Evolutionary conservation across 2,888 invertebrate genomes (phyloP), one percentile per base, ranked within the genome.

Genomic region (Abrostola tripartita): DNA sequence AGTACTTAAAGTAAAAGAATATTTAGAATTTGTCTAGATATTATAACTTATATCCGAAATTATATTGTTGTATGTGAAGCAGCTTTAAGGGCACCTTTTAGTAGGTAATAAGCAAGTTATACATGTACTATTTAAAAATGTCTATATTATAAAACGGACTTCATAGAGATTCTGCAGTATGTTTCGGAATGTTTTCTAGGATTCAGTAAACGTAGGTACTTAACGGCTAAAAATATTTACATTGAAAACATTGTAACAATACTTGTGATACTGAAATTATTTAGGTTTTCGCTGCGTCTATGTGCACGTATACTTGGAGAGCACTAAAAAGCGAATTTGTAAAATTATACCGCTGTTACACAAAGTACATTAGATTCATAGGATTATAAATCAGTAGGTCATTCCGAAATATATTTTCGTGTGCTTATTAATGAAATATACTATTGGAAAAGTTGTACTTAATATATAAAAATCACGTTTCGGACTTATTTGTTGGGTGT

Each of bases 401-500:
- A 83, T 83, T 84, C 78, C 83, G 82, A 85, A 84, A 81, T 80
- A 85, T 87, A 87, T 87, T 86, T 87, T 87, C 74, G 77, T 86
- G 85, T 87, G 85, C 84, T 86, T 85, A 79, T 81, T 73, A 82
- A 79, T 81, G 72, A 76, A 66, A 75, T 81, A 80, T 81, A 82
- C 72, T 84, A 83, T 85, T 82, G 83, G 80, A 83, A 81, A 82
- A 87, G 81, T 86, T 89, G 92, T 92, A 93, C 92, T 92, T 92
- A 92, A 85, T 76, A 84, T 85, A 81, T 81, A 65, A 78, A 80
- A 84, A 83, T 80, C 81, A 83, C 82, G 86, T 90, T 89, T 88
- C 85, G 81, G 80, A 88, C 87, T 86, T 85, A 85, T 85, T 91
- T 90, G 91, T 91, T 92, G 88, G 84, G 84, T 90, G 90, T 92